Evolutionary conservation across 2,797 vertebrate genomes (phyloP).

Genomic region (Chelonia mydas): DNA sequence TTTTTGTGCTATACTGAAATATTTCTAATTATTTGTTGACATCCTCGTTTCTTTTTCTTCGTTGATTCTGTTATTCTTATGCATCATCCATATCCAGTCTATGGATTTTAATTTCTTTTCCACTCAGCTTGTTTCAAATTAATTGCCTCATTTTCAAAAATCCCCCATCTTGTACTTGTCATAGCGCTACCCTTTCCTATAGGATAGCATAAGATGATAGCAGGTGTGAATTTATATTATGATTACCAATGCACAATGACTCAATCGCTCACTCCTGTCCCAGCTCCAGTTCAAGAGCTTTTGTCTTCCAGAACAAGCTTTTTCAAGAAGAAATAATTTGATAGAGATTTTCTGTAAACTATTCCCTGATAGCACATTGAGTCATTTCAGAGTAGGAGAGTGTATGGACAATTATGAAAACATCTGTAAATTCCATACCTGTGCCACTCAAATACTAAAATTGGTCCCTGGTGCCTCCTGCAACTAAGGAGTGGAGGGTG

Average conservation of each 20-base stretch:
- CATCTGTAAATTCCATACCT: neutral
- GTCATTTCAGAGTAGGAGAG: neutral
- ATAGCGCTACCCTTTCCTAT: neutral
- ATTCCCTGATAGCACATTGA: neutral
- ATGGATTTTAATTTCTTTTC: neutral
- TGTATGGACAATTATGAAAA: neutral
- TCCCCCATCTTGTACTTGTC: accelerated
- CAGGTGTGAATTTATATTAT: neutral
- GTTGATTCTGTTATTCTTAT: no score
- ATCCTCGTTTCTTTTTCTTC: neutral
- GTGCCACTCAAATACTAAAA: neutral
- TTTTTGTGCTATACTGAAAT: neutral
- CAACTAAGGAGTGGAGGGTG: neutral
- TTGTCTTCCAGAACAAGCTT: neutral
- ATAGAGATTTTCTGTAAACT: neutral
- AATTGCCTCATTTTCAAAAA: neutral
- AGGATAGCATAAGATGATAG: neutral
- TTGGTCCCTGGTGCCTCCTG: neutral
- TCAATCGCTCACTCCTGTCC: neutral
- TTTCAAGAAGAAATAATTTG: neutral
- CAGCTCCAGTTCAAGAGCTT: neutral
- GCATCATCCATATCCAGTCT: neutral
- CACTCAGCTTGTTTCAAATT: neutral
- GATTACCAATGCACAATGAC: neutral
- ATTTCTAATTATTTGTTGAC: accelerated